Evolutionary conservation across 2,888 invertebrate species (phyloP).

Genomic region (Myopa testacea): DNA sequence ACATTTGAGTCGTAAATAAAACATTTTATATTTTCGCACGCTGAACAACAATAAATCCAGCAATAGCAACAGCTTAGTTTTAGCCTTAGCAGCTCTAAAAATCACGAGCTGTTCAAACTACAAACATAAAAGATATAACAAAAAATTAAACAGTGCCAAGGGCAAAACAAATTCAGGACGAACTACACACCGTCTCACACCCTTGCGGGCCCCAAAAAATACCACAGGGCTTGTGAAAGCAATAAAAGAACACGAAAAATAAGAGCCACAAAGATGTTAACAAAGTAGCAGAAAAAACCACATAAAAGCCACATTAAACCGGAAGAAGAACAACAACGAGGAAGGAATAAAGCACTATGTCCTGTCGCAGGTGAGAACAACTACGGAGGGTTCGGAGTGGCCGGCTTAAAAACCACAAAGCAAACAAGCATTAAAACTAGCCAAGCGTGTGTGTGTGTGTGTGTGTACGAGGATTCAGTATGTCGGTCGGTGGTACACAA

Average conservation of each 20-base stretch:
- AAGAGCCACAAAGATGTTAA: no score
- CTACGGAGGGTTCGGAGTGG: no score
- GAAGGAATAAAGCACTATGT: no score
- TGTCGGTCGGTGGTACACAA: background rate
- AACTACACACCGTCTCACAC: background rate
- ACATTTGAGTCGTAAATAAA: background rate
- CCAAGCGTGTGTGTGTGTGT: background rate
- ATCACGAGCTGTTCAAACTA: background rate
- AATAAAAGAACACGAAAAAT: no score
- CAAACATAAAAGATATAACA: background rate
- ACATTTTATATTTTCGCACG: background rate
- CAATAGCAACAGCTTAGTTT: background rate
- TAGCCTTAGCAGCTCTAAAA: background rate
- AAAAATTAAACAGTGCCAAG: background rate
- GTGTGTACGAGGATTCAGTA: background rate
- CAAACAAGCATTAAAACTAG: background rate
- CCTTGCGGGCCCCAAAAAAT: no score
- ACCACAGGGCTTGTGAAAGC: no score
- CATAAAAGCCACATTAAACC: conserved; percentile 3
- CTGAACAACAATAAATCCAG: background rate
- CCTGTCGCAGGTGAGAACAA: background rate
- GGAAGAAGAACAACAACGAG: conserved; percentile 2
- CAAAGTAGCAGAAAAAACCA: no score
- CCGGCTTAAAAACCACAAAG: no score
- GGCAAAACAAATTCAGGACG: background rate